Evolutionary conservation across 2,888 invertebrate species (phyloP), one percentile per base, ranked within the genome.

Genomic region (Megalurothrips usitatus): DNA sequence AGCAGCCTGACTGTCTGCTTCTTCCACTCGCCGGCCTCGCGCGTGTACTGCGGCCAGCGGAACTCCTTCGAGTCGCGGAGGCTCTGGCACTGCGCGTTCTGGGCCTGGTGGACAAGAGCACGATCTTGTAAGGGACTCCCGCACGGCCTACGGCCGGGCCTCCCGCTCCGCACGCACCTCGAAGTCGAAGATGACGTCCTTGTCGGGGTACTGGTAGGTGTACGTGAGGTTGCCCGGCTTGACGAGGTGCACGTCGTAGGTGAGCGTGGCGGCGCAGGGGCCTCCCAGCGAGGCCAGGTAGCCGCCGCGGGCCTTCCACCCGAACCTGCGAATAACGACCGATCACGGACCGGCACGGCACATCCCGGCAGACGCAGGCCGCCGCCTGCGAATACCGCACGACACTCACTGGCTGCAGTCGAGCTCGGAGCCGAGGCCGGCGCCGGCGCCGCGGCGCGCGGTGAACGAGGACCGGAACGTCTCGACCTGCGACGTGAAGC

Each of bases 231-330:
- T 86, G 49, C 91, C 91, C 2, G 88, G 87, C 81, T 88, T 88
- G 11, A 90, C 89, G 78, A 91, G 86, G 81, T 89, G 88, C 12
- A 88, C 89, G 9, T 89, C 88, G 85, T 89, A 90, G 26, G 88
- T 86, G 26, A 91, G 86, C 28, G 87, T 86, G 4, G 89, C 88
- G 6, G 88, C 87, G 85, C 91, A 91, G 17, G 87, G 86, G 4
- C 87, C 89, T 2, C 89, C 89, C 47, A 87, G 84, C 79, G 89
- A 89, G 28, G 89, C 86, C 34, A 91, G 85, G 83, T 88, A 89
- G 47, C 88, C 87, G 78, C 88, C 87, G 79, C 86, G 84, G 9
- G 88, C 85, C 80, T 86, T 85, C 89, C 89, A 89, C 11, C 88
- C 88, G 84, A 86, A 87, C 80, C 89, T 89, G 80, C 1, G 80